Percentiles rank a stretch among this genome's conserved stretches.
Evolutionary conservation across 1,140 invertebrate species (phyloP).

Genomic region (Zaprionus lachaisei): DNA sequence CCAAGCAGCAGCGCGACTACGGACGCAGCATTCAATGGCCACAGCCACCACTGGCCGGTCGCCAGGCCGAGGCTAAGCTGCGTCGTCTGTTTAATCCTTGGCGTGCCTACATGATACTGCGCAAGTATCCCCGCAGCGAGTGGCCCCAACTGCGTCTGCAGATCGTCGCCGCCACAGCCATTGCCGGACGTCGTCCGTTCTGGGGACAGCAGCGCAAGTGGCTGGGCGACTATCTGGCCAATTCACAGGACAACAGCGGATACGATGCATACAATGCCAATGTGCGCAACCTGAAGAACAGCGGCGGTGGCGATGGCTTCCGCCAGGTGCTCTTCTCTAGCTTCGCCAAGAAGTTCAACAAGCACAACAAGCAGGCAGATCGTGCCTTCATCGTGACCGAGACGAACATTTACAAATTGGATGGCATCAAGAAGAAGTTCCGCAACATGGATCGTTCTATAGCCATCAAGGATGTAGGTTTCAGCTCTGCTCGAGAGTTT

Average conservation of each 20-base stretch:
- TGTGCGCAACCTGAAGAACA: conserved; percentile 89
- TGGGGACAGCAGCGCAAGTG: conserved; percentile 95
- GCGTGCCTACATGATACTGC: conserved; percentile 94
- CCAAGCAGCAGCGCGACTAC: conserved; percentile 88
- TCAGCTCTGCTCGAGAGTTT: not conserved
- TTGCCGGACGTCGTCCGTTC: conserved; percentile 90
- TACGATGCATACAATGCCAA: conserved; percentile 89
- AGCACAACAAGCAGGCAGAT: conserved; percentile 94
- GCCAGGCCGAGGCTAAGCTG: conserved; percentile 85
- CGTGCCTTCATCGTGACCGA: conserved; percentile 96
- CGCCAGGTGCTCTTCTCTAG: conserved; percentile 88
- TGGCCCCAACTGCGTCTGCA: conserved; percentile 93
- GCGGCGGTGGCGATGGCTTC: conserved; percentile 87
- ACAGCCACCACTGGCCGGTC: conserved; percentile 88
- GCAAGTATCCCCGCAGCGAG: conserved; percentile 91
- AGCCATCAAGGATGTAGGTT: conserved; percentile 90
- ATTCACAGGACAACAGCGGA: conserved; percentile 91
- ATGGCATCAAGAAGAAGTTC: conserved; percentile 91
- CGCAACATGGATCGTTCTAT: conserved; percentile 94
- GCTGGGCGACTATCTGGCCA: conserved; percentile 96
- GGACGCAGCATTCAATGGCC: conserved; percentile 94
- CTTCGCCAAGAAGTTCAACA: conserved; percentile 88
- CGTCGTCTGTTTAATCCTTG: conserved; percentile 89
- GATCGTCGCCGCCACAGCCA: conserved; percentile 91
- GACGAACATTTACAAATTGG: conserved; percentile 94